These are phyloP conservation scores for Mesitornis unicolor DNA, from an alignment of 2,113 vertebrate species.

Conservation along the genomic window DNA sequence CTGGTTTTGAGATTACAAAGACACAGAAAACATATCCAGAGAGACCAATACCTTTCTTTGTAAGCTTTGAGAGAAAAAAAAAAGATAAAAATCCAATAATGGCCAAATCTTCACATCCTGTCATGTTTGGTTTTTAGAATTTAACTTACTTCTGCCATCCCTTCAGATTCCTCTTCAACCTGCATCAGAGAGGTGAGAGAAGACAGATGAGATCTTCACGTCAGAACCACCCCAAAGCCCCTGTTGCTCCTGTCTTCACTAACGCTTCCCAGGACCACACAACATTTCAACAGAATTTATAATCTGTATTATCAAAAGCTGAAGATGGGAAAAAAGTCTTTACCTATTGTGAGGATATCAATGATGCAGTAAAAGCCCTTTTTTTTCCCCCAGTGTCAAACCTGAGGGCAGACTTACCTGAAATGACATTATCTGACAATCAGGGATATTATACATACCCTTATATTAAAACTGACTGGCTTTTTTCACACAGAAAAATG, in stretches of 20 bases:
- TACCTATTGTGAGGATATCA: not conserved
- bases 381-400: not conserved
- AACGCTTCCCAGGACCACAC: not conserved
- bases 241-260: not conserved
- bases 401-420: not conserved
- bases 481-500: not conserved
- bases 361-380: not conserved
- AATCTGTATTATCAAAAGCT: not conserved
- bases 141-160: not conserved
- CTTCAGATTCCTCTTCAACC: not conserved
- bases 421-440: not conserved
- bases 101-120: not conserved
- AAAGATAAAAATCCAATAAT: not conserved
- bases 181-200: not conserved
- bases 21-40: not conserved
- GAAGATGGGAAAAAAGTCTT: not conserved
- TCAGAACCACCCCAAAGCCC: not conserved
- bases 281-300: not conserved
- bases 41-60: not conserved
- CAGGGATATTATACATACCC: not conserved
- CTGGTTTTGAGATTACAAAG: not conserved
- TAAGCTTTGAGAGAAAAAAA: not conserved
- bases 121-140: not conserved
- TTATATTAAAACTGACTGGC: rapidly evolving
- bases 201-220: not conserved